Evolutionary conservation across 2,888 invertebrate species (phyloP).

Genomic region (Matsumyia berberina): DNA sequence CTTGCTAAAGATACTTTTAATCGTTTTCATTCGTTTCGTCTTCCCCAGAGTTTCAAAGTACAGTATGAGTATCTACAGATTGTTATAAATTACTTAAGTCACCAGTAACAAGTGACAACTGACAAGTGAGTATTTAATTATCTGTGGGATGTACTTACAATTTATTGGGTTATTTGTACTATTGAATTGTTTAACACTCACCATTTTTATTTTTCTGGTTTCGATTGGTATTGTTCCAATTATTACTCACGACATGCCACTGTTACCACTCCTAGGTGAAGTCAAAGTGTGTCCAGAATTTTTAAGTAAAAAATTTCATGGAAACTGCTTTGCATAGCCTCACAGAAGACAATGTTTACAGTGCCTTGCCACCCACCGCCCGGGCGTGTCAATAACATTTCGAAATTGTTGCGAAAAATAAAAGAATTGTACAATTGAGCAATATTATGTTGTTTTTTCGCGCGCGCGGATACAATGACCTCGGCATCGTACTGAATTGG

Average conservation of each 20-base stretch:
- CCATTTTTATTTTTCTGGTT: too few species aligned
- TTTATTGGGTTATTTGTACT: constrained; percentile 20
- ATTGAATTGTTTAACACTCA: constrained; percentile 15
- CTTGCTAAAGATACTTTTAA: not conserved
- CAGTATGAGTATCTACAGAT: not conserved
- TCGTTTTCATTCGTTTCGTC: not conserved
- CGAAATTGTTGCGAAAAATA: constrained; percentile 13
- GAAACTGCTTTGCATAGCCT: constrained; percentile 16
- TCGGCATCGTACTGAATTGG: constrained; percentile 36
- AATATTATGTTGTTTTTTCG: constrained; percentile 4
- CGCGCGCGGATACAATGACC: constrained; percentile 18
- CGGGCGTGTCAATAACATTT: constrained; percentile 13
- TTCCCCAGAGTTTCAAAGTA: not conserved
- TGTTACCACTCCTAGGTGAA: not conserved
- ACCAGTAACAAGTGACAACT: not conserved
- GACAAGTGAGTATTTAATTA: constrained; percentile 14
- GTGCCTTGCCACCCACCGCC: too few species aligned
- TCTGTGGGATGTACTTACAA: not conserved
- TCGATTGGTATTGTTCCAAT: not conserved
- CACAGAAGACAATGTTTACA: constrained; percentile 7
- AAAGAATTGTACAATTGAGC: constrained; percentile 7
- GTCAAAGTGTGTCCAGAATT: constrained; percentile 31
- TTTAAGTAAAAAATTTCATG: constrained; percentile 20
- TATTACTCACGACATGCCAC: not conserved
- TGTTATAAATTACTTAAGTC: constrained; percentile 11